phyloP scores from a whole-genome alignment of 1,140 invertebrate genomes.

The Drosophila nikananu region DNA sequence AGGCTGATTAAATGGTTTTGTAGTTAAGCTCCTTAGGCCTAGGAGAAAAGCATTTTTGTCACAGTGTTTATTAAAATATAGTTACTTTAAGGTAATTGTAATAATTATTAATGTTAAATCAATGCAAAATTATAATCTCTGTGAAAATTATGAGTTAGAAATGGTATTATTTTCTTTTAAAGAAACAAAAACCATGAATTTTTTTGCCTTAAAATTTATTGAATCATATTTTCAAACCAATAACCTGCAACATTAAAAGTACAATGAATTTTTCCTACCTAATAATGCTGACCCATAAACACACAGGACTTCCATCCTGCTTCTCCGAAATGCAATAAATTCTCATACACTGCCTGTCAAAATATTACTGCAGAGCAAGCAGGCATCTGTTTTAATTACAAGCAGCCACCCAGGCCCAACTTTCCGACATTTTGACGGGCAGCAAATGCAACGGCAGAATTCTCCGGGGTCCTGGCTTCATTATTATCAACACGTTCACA shows the following conservation, averaged over 20 bases:
- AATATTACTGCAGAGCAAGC: constrained; percentile 18
- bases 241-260: neutral
- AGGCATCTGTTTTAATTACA: constrained; percentile 54
- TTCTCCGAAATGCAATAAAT: constrained; percentile 6
- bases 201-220: neutral
- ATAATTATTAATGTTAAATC: neutral
- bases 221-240: neutral
- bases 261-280: neutral
- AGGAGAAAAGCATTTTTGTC: neutral
- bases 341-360: constrained; percentile 19
- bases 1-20: neutral
- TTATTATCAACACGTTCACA: constrained; percentile 79
- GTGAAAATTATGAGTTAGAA: neutral
- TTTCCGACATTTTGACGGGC: constrained; percentile 50
- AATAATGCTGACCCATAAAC: neutral
- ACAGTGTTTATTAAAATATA: neutral
- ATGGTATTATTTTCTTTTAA: neutral
- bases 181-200: neutral
- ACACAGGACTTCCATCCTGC: too few species aligned
- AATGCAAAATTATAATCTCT: too few species aligned
- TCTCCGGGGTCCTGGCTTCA: constrained; percentile 46
- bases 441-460: constrained; percentile 16
- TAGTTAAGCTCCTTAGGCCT: neutral
- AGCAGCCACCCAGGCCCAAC: constrained; percentile 14
- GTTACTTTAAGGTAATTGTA: neutral